A percentile compares a stretch with the other conserved stretches of the same genome.
Evolutionary conservation across 1,140 invertebrate genomes (phyloP).

Genomic region (Anastatus disparis): DNA sequence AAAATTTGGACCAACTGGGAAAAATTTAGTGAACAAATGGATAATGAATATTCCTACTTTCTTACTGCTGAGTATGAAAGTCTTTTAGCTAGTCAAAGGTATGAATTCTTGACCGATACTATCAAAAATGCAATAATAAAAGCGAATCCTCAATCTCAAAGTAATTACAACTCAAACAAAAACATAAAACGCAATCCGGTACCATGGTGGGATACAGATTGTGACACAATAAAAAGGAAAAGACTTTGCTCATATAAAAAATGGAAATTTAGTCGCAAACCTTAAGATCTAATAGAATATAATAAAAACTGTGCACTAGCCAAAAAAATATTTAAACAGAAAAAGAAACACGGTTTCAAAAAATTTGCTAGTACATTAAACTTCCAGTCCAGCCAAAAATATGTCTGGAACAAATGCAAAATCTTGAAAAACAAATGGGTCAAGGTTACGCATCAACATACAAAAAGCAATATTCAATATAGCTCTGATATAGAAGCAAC

Average conservation of each 20-base stretch:
- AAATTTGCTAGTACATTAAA: not conserved
- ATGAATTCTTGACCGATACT: not conserved
- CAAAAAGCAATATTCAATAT: not conserved
- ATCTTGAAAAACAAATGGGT: constrained; percentile 7
- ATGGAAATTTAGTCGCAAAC: no score
- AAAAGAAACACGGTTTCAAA: constrained; percentile 7
- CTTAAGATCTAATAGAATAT: not conserved
- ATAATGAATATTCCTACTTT: no score
- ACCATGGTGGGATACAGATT: constrained; percentile 11
- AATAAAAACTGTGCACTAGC: no score
- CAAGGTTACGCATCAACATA: not conserved
- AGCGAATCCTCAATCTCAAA: not conserved
- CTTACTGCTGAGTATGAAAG: no score
- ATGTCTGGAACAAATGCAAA: no score
- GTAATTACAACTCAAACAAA: no score
- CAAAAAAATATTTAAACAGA: no score
- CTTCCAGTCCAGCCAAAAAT: no score
- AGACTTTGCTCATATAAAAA: constrained; percentile 12
- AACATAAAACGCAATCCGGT: no score
- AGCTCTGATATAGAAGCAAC: no score
- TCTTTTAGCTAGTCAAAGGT: no score
- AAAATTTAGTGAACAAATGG: no score
- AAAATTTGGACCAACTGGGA: not conserved
- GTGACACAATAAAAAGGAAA: not conserved
- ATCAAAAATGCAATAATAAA: not conserved